Base-by-base conservation (phyloP, 2,888 invertebrate genomes). In the Amaurobius ferox region DNA sequence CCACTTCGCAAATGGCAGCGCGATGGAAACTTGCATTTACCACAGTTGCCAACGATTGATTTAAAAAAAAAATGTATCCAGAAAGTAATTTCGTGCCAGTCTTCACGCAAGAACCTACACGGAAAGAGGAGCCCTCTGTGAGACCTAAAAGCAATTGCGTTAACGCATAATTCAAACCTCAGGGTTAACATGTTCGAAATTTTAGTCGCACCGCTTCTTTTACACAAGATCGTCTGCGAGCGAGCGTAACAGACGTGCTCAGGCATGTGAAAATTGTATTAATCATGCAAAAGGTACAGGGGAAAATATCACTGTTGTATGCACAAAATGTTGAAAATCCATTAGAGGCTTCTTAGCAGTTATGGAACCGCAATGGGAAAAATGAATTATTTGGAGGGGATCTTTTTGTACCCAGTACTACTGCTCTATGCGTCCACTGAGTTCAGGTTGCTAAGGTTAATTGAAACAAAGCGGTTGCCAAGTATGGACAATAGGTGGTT, bases 371-470 rank as follows among this genome's bases (percentile, higher is more conserved):
- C 64, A 11, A 66, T 67, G 55, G 19, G 55, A n/a, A 7, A 35
- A 74, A 74, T 80, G 80, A 74, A 80, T 80, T 80, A 80, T 80
- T 80, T 68, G 68, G 28, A 68, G 68, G 28, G 80, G 30, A 79
- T 44, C 72, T 72, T n/a, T n/a, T 79, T 7, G 79, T 79, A 48
- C 23, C 44, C 30, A 66, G 79, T 39, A 67, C 23, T 23, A 23
- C 19, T 32, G 6, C 35, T 88, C 44, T n/a, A n/a, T 90, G 90
- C 79, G 90, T 91, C 66, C 88, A 90, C 71, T 90, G 90, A 32
- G 88, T 55, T 91, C 74, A 89, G 89, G 76, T 83, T 91, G 71
- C 80, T 91, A 74, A 89, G 90, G 85, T 88, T 91, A 76, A 91
- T 91, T 89, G 90, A 91, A 23, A 91, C 91, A 61, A 90, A 90